Evolutionary conservation across 2,797 vertebrate genomes (phyloP).

Genomic region (Epinephelus malabaricus): DNA sequence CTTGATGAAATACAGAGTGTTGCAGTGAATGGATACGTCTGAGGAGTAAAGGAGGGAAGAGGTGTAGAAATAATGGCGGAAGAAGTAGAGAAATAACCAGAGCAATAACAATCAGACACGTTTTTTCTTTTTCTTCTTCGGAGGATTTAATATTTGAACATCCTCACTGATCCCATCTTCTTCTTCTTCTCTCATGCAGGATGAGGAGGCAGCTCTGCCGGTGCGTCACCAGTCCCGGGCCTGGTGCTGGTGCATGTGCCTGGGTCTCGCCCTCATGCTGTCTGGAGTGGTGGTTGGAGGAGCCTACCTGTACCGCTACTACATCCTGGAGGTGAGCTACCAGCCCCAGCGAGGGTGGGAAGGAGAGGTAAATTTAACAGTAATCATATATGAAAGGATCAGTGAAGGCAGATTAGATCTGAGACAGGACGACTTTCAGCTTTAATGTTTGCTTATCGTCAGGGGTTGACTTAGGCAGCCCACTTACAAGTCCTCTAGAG

Average conservation of each 20-base stretch:
- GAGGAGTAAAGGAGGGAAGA: too few species aligned
- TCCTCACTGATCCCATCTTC: neutral
- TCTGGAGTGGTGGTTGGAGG: slow-evolving; percentile 95
- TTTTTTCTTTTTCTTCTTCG: neutral
- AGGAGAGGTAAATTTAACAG: slow-evolving; percentile 12
- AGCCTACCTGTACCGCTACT: slow-evolving; percentile 93
- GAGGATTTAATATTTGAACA: neutral
- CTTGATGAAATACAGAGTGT: too few species aligned
- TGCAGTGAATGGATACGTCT: too few species aligned
- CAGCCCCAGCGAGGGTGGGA: neutral
- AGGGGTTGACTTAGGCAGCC: too few species aligned
- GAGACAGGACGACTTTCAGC: neutral
- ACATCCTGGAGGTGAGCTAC: slow-evolving; percentile 88
- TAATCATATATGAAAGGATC: fast-evolving
- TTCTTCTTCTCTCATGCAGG: slow-evolving; percentile 78
- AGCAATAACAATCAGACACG: neutral
- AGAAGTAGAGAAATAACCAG: too few species aligned
- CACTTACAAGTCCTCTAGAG: neutral
- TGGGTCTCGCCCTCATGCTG: slow-evolving; percentile 95
- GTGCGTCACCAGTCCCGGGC: slow-evolving; percentile 89
- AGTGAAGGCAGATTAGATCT: neutral
- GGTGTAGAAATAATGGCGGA: neutral
- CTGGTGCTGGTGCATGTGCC: slow-evolving; percentile 99
- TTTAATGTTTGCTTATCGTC: neutral
- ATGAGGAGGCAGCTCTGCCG: slow-evolving; percentile 88